Conservation (phyloP, 1,140 invertebrate genomes). For the Orchestia grillus region DNA sequence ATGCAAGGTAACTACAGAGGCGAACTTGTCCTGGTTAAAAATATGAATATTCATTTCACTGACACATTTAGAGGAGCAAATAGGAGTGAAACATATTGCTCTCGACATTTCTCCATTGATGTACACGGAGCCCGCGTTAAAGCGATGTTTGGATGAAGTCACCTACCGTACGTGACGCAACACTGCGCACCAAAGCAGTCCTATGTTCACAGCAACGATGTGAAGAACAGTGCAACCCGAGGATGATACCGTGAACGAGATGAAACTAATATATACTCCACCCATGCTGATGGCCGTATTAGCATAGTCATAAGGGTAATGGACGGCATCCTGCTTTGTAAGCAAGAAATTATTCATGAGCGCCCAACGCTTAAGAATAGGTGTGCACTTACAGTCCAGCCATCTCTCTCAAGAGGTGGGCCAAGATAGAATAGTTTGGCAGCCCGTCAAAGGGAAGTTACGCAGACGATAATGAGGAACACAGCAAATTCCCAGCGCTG, state of each 20-base stretch:
- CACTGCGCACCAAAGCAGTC: not conserved
- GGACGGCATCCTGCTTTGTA: not conserved
- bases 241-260: not conserved
- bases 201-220: not conserved
- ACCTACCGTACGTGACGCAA: not conserved
- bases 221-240: not conserved
- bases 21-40: not conserved
- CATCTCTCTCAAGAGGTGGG: not conserved
- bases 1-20: not conserved
- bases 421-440: not conserved
- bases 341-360: conserved; percentile 19
- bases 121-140: no score
- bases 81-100: no score
- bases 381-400: not conserved
- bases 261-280: not conserved
- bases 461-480: not conserved
- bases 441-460: not conserved
- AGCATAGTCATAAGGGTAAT: conserved; percentile 35
- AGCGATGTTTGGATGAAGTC: not conserved
- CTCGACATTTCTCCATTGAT: no score
- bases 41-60: not conserved
- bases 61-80: not conserved
- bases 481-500: not conserved
- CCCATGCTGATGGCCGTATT: not conserved
- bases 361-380: not conserved